Percentiles rank a stretch among this genome's conserved stretches.
Conservation (phyloP, 2,797 vertebrate genomes). For the Propithecus perrieri region DNA sequence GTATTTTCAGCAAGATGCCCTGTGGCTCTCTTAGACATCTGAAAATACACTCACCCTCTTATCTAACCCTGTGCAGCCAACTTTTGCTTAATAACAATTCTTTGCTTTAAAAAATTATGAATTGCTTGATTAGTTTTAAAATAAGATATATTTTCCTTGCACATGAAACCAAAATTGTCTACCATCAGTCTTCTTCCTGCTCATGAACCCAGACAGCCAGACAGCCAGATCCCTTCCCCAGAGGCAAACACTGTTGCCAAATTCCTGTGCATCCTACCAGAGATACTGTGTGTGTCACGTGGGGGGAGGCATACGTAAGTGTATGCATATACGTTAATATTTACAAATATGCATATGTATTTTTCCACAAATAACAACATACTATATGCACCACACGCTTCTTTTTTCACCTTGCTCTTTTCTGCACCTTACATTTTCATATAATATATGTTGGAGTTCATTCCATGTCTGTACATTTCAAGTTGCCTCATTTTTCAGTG, state of each 20-base stretch:
- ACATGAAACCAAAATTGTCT: not conserved
- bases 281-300: not conserved
- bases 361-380: not conserved
- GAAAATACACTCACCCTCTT: not conserved
- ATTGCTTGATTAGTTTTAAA: conserved; percentile 2
- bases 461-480: not conserved
- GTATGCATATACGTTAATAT: not conserved
- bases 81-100: not conserved
- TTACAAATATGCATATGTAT: not conserved
- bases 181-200: not conserved
- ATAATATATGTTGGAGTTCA: not conserved
- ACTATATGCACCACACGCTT: not conserved
- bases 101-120: not conserved
- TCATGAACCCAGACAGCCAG: not conserved
- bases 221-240: not conserved
- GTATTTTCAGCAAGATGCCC: not conserved
- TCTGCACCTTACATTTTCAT: not conserved
- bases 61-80: not conserved
- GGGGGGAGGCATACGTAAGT: not conserved
- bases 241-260: not conserved
- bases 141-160: not conserved
- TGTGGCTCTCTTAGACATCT: not conserved
- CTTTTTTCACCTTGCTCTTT: not conserved
- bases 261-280: not conserved
- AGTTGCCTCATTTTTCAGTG: not conserved